Percentiles rank a stretch among this genome's conserved stretches.
Conservation (phyloP, 92 coral and sea anemone genomes). For the Micromussa lordhowensis region DNA sequence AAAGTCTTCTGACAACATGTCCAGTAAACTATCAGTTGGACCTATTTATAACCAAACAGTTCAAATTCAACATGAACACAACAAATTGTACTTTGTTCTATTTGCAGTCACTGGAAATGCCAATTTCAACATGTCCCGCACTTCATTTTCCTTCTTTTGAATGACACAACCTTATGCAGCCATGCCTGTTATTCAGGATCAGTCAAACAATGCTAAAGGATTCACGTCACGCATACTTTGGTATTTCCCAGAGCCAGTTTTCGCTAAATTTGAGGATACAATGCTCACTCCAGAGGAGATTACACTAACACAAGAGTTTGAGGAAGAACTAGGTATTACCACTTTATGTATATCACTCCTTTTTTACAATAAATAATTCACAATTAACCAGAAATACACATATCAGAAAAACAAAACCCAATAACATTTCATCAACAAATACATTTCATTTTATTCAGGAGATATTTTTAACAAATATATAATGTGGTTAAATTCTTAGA, state of each 20-base stretch:
- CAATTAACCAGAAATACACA: not conserved
- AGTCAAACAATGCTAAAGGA: constrained; percentile 46
- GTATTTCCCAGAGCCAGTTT: constrained; percentile 50
- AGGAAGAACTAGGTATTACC: not conserved
- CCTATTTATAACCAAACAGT: too few species aligned
- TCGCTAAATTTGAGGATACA: constrained; percentile 27
- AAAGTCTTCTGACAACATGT: too few species aligned
- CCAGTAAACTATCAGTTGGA: too few species aligned
- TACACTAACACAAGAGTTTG: not conserved
- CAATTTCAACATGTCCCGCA: constrained; percentile 35
- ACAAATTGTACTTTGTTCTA: too few species aligned
- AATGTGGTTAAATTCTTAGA: too few species aligned
- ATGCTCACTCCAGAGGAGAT: constrained; percentile 2
- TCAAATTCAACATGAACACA: too few species aligned
- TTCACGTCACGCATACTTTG: constrained; percentile 50
- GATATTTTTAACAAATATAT: too few species aligned
- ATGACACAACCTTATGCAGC: constrained; percentile 58
- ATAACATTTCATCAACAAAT: too few species aligned
- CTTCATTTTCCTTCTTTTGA: constrained; percentile 36
- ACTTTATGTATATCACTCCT: too few species aligned
- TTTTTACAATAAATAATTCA: too few species aligned
- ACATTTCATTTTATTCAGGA: too few species aligned
- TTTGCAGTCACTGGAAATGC: constrained; percentile 62
- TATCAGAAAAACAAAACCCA: too few species aligned
- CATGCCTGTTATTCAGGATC: constrained; percentile 46